Evolutionary conservation across 2,113 vertebrate species (phyloP).

Genomic region (Rhodinocichla rosea): DNA sequence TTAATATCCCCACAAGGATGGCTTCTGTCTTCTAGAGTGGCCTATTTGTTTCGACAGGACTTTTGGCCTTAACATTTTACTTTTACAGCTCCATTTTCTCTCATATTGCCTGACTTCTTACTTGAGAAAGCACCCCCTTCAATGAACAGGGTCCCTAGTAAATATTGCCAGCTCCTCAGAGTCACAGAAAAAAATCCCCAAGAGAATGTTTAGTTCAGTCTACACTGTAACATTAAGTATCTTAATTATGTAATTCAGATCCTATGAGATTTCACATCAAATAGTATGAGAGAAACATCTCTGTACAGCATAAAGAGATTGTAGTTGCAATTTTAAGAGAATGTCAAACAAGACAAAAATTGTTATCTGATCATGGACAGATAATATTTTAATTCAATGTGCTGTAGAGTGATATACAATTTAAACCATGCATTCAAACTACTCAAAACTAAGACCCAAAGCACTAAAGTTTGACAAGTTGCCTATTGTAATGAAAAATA

Average conservation of each 20-base stretch:
- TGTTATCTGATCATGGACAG: not conserved
- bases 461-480: not conserved
- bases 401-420: not conserved
- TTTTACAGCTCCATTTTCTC: not conserved
- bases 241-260: not conserved
- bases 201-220: not conserved
- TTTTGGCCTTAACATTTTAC: not conserved
- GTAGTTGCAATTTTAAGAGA: not conserved
- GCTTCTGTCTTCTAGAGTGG: not conserved
- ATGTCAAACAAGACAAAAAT: not conserved
- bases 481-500: not conserved
- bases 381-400: not conserved
- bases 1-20: not conserved
- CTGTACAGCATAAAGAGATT: not conserved
- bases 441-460: not conserved
- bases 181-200: not conserved
- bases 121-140: not conserved
- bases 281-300: not conserved
- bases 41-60: not conserved
- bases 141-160: not conserved
- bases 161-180: not conserved
- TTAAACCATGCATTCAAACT: not conserved
- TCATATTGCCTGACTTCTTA: not conserved
- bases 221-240: not conserved
- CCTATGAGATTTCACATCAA: not conserved